phyloP scores from a whole-genome alignment of 2,888 invertebrate genomes.

The Drosophila birchii region DNA sequence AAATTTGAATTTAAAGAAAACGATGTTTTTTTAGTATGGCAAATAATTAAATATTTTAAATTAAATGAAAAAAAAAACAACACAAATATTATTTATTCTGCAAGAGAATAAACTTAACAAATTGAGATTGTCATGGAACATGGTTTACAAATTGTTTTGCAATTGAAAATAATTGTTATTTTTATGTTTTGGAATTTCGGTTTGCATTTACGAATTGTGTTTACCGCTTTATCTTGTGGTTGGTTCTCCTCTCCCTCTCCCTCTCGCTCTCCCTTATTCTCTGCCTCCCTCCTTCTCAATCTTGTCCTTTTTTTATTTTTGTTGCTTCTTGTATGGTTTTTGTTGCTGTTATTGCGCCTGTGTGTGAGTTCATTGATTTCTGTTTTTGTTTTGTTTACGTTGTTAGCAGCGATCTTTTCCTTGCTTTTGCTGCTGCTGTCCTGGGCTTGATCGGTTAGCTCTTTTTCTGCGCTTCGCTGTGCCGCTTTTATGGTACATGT shows the following conservation, averaged over 20 bases:
- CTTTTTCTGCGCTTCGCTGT: constrained; percentile 74
- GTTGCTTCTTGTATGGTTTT: constrained; percentile 1
- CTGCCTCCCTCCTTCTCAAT: neutral
- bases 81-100: no score
- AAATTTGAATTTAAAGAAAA: no score
- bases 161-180: no score
- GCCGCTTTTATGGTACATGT: constrained; percentile 70
- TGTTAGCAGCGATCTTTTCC: constrained; percentile 33
- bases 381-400: constrained; percentile 38
- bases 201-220: neutral
- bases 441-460: constrained; percentile 60
- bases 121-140: no score
- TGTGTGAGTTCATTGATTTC: constrained; percentile 6
- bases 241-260: neutral
- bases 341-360: constrained; percentile 1
- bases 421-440: constrained; percentile 40
- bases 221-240: neutral
- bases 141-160: no score
- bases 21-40: no score
- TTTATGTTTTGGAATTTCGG: no score
- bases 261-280: no score
- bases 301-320: neutral
- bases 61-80: no score
- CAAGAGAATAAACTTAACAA: no score
- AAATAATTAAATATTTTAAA: no score